Conservation (phyloP, 1,140 invertebrate species). For the Diploscapter pachys region DNA sequence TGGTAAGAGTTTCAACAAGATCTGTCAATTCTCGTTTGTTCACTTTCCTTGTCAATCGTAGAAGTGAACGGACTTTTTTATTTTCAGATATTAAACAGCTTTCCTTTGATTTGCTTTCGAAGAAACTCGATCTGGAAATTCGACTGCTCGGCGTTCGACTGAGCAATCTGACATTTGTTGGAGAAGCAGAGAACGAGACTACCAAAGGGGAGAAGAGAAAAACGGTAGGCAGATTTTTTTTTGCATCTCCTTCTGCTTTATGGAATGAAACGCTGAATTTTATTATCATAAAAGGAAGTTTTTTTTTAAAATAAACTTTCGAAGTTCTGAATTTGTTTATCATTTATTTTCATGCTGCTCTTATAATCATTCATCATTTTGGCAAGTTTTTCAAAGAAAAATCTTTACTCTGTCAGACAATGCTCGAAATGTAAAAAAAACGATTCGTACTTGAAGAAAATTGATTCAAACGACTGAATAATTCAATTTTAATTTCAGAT, state of each 20-base stretch:
- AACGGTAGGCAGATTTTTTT: neutral
- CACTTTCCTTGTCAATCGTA: no score
- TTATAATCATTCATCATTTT: neutral
- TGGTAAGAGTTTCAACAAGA: no score
- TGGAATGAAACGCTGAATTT: neutral
- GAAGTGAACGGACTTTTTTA: no score
- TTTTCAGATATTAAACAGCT: neutral
- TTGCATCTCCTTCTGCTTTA: neutral
- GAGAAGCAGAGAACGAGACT: neutral
- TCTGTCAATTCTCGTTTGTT: no score
- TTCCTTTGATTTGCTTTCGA: conserved; percentile 7
- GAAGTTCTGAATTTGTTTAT: neutral
- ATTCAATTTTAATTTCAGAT: no score
- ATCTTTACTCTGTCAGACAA: no score
- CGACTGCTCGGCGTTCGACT: conserved; percentile 33
- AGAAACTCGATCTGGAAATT: conserved; percentile 21
- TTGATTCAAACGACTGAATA: no score
- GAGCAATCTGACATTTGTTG: conserved; percentile 1
- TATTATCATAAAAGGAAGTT: neutral
- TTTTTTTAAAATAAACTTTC: neutral
- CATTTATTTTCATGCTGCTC: neutral
- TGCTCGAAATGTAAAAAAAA: no score
- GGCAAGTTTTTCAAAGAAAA: neutral
- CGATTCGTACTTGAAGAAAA: no score
- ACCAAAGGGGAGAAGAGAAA: neutral